Base-by-base conservation (phyloP, 2,888 invertebrate genomes). In the Pristionchus maxplancki region DNA sequence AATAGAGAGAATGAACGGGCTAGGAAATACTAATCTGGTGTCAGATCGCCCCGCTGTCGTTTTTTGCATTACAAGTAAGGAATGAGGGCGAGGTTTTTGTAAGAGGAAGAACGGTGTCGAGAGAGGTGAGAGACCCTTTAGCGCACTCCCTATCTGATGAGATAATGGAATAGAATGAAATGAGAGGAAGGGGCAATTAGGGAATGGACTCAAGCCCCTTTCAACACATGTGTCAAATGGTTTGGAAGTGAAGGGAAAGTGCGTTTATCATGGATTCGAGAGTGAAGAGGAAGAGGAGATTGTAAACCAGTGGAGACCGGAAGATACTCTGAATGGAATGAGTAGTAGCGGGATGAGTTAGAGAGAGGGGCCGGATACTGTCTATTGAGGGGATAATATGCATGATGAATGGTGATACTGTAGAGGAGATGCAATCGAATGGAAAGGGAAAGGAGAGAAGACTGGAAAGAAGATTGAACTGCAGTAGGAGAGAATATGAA, bases 61-160 rank as follows among this genome's bases (percentile, higher is more conserved):
- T 74, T 74, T 74, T 74, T 74, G 74, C 74, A 74, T 74, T 74
- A 74, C 74, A 74, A 74, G 74, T 74, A 74, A 74, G 74, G 74
- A 74, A 74, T 74, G 74, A 74, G 74, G 74, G 74, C 74, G 74
- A 74, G 9, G 74, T 74, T 74, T 74, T 74, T 74, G 74, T 74
- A 24, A 74, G 24, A 24, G 20, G 81, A 81, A 28, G 31, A 28
- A 48, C 28, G n/a, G 31, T 50, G 28, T 81, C 81, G 81, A 50
- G 50, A 48, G 50, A 81, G 81, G 50, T 28, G 50, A 81, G 81
- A 28, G 20, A 74, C 1, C 34, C 81, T 37, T 44, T 37, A 44
- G 78, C 44, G 44, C 50, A 48, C 81, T 50, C 13, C 28, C 15
- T 48, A 81, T 81, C n/a, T 28, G 28, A n/a, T 13, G 37, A 31